Percentiles rank a stretch among this genome's conserved stretches.
Conservation (phyloP, 2,888 invertebrate genomes). For the Parnassius smintheus region DNA sequence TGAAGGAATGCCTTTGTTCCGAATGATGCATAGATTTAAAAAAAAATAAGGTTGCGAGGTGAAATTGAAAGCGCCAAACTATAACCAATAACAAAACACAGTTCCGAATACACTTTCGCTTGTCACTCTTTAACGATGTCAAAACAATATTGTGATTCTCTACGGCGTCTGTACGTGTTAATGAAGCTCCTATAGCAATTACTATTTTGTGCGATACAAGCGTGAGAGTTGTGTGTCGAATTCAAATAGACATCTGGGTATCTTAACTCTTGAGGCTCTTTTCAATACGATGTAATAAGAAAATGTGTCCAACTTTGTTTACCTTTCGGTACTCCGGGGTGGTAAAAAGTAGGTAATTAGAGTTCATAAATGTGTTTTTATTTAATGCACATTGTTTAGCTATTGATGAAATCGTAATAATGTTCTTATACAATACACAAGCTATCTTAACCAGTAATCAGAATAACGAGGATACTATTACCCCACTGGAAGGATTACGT, state of each 20-base stretch:
- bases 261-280: too few relatives aligned
- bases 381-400: too few relatives aligned
- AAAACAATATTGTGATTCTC: slow-evolving; percentile 33
- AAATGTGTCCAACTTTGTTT: too few relatives aligned
- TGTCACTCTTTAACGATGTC: slow-evolving; percentile 34
- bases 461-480: too few relatives aligned
- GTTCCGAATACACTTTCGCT: slow-evolving; percentile 35
- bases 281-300: too few relatives aligned
- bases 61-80: slow-evolving; percentile 36
- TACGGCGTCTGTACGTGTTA: slow-evolving; percentile 11
- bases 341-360: too few relatives aligned
- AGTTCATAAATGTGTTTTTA: too few relatives aligned
- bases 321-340: too few relatives aligned
- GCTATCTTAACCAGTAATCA: too few relatives aligned
- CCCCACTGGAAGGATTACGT: too few relatives aligned
- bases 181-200: slow-evolving; percentile 9
- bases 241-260: background rate
- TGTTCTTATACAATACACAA: too few relatives aligned
- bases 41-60: slow-evolving; percentile 22
- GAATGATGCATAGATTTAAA: background rate
- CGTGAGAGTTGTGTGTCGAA: slow-evolving; percentile 13
- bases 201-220: slow-evolving; percentile 2
- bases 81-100: slow-evolving; percentile 28
- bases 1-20: background rate
- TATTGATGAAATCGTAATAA: too few relatives aligned